These are phyloP conservation scores for Pristionchus exspectatus DNA, from an alignment of 2,888 invertebrate genomes.

Conservation along the genomic window DNA sequence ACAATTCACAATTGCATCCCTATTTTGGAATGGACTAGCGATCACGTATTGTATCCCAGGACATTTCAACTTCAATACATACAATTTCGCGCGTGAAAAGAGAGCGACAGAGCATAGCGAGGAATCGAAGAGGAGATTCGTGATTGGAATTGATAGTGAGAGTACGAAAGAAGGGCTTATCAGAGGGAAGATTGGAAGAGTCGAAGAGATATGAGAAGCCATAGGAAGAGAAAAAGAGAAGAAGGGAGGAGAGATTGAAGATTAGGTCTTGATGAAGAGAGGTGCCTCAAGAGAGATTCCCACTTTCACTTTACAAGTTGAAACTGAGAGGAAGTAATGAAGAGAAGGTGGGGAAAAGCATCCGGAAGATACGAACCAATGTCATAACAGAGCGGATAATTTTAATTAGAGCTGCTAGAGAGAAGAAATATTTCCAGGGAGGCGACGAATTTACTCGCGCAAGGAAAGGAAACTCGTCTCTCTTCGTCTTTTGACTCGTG, in stretches of 20 bases:
- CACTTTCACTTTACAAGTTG: slow-evolving; percentile 13
- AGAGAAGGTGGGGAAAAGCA: background rate
- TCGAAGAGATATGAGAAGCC: too few relatives aligned
- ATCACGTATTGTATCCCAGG: background rate
- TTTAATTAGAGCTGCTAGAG: slow-evolving; percentile 21
- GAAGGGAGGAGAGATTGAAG: slow-evolving; percentile 46
- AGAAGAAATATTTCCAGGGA: background rate
- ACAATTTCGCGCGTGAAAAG: background rate
- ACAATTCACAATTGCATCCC: slow-evolving; percentile 21
- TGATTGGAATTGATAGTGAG: slow-evolving; percentile 42
- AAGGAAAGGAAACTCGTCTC: slow-evolving; percentile 29
- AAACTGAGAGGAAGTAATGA: background rate
- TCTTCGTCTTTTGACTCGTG: slow-evolving; percentile 45
- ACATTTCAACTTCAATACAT: background rate
- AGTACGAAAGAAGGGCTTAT: slow-evolving; percentile 53
- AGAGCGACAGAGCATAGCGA: slow-evolving; percentile 16
- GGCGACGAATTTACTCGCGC: slow-evolving; percentile 1
- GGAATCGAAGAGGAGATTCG: slow-evolving; percentile 1
- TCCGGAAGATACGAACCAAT: background rate
- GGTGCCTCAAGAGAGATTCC: slow-evolving; percentile 19
- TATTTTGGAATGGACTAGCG: background rate
- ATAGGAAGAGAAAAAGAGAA: slow-evolving; percentile 48
- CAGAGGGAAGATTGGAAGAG: background rate
- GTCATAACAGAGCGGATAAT: slow-evolving; percentile 36
- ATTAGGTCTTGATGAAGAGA: slow-evolving; percentile 50